phyloP scores from a whole-genome alignment of 2,113 vertebrate species.

The Tympanuchus pallidicinctus region DNA sequence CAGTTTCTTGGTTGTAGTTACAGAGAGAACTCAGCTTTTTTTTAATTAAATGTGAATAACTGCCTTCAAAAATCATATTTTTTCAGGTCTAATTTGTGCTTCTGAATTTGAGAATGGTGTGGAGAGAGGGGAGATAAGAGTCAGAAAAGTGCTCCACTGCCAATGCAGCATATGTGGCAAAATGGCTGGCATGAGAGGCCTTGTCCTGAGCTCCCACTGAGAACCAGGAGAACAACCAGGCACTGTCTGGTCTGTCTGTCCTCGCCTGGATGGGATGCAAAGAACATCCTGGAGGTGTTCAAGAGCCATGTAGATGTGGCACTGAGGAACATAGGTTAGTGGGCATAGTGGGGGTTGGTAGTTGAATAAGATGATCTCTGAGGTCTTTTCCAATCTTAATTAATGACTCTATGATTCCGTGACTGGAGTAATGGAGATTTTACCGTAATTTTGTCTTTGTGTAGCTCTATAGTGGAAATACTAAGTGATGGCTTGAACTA shows the following conservation, averaged over 20 bases:
- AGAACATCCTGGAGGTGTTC: neutral
- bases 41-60: neutral
- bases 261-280: neutral
- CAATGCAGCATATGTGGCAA: neutral
- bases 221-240: neutral
- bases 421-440: neutral
- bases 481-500: too few relatives aligned
- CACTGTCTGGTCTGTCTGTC: neutral
- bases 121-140: neutral
- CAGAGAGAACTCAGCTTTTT: neutral
- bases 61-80: neutral
- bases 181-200: neutral
- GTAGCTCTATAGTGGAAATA: neutral
- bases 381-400: too few relatives aligned
- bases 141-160: neutral
- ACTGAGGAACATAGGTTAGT: too few relatives aligned
- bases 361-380: too few relatives aligned
- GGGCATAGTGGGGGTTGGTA: too few relatives aligned
- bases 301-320: too few relatives aligned
- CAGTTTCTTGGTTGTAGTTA: neutral
- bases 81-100: neutral
- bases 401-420: too few relatives aligned
- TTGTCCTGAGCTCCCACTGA: neutral
- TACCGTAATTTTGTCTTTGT: neutral
- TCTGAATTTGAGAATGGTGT: neutral